Evolutionary conservation across 2,113 vertebrate species (phyloP).

Genomic region (Campylomormyrus numenius): DNA sequence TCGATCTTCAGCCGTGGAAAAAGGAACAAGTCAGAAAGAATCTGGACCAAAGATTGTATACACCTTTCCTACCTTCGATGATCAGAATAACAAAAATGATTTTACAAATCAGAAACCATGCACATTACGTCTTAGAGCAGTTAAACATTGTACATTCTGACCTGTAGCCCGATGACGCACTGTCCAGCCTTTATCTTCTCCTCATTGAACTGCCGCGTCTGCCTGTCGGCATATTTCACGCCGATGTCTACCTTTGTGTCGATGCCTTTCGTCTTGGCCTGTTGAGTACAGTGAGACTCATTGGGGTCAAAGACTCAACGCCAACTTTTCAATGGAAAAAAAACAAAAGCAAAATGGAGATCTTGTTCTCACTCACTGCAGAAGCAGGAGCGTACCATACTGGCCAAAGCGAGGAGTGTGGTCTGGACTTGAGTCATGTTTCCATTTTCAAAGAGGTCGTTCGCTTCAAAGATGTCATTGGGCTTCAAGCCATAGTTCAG

Average conservation of each 20-base stretch:
- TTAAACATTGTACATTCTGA: not conserved
- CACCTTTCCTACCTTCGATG: not conserved
- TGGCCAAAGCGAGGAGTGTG: conserved; percentile 72
- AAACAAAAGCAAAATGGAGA: not conserved
- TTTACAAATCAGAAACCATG: not conserved
- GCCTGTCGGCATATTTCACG: conserved; percentile 80
- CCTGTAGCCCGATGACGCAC: conserved; percentile 84
- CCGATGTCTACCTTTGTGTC: conserved; percentile 76
- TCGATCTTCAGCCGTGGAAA: not conserved
- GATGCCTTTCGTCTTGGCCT: conserved; percentile 83
- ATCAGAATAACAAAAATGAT: not conserved
- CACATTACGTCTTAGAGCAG: not conserved
- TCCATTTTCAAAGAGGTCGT: conserved; percentile 82
- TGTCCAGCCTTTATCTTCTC: conserved; percentile 81
- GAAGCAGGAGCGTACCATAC: conserved; percentile 63
- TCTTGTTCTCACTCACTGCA: not conserved
- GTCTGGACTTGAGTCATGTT: conserved; percentile 87
- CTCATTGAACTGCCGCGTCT: conserved; percentile 70
- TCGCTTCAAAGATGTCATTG: conserved; percentile 83
- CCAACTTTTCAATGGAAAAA: not conserved
- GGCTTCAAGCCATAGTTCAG: conserved; percentile 78
- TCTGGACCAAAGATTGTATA: not conserved
- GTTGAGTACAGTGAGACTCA: conserved; percentile 8
- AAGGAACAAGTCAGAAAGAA: not conserved
- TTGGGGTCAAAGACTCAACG: not conserved